These are phyloP conservation scores for Ondatra zibethicus DNA, from an alignment of 2,113 vertebrate genomes.

Conservation along the genomic window DNA sequence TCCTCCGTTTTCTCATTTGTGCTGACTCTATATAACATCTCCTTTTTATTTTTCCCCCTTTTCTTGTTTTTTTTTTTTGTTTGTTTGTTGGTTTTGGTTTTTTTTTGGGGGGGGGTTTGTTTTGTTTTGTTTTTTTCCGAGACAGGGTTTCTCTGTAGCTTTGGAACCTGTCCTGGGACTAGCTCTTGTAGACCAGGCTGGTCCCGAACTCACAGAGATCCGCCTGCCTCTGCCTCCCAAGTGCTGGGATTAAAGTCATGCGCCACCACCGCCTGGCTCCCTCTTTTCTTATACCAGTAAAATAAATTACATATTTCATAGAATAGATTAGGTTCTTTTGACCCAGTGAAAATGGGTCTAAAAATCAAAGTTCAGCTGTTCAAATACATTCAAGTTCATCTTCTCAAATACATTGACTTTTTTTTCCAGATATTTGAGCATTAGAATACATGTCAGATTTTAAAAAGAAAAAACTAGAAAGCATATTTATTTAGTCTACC, in stretches of 20 bases:
- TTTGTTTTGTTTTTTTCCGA: no score
- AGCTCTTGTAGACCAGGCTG: no score
- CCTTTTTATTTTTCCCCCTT: no score
- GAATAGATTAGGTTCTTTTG: conserved; percentile 21
- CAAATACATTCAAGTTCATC: neutral
- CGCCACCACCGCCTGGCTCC: no score
- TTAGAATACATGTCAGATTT: neutral
- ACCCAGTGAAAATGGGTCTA: neutral
- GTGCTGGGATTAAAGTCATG: no score
- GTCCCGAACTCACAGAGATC: no score
- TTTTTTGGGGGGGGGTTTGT: no score
- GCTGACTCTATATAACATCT: neutral
- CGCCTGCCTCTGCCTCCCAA: no score
- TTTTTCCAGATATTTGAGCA: neutral
- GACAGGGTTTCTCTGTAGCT: no score
- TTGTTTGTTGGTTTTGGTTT: no score
- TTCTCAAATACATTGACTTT: conserved; percentile 38
- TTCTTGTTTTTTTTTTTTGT: no score
- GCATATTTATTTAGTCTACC: neutral
- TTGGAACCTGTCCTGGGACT: no score
- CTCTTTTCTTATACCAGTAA: conserved; percentile 25
- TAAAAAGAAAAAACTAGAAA: neutral
- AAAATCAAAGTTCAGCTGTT: conserved; percentile 25
- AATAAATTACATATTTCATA: neutral
- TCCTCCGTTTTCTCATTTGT: neutral